Percentiles rank a stretch among this genome's conserved stretches.
Evolutionary conservation across 2,113 vertebrate species (phyloP).

Genomic region (Thalassarche chlororhynchos): DNA sequence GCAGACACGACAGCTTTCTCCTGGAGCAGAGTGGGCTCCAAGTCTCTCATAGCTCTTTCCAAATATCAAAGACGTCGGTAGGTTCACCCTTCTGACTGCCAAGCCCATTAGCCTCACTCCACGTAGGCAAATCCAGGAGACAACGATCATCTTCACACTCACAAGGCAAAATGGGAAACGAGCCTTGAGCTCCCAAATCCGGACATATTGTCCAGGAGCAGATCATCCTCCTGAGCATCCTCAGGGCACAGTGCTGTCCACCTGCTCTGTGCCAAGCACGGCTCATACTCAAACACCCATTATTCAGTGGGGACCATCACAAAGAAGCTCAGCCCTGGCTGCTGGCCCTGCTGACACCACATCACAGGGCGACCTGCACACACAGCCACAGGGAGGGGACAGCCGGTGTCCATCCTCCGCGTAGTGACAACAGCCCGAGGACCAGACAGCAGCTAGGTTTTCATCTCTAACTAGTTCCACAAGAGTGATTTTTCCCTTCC

Average conservation of each 20-base stretch:
- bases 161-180: neutral
- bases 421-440: accelerated
- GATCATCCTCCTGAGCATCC: neutral
- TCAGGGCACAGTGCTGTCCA: neutral
- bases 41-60: neutral
- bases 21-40: neutral
- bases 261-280: neutral
- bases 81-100: neutral
- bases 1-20: neutral
- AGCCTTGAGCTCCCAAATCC: neutral
- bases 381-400: neutral
- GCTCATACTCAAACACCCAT: neutral
- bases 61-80: neutral
- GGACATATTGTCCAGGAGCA: neutral
- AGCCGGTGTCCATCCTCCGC: neutral
- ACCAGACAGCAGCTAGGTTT: neutral
- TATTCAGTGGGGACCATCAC: neutral
- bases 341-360: neutral
- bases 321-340: neutral
- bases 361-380: neutral
- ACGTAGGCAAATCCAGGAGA: neutral
- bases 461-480: neutral
- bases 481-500: neutral
- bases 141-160: neutral
- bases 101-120: neutral